Evolutionary conservation across 2,113 vertebrate species (phyloP).

Genomic region (Anhinga anhinga): DNA sequence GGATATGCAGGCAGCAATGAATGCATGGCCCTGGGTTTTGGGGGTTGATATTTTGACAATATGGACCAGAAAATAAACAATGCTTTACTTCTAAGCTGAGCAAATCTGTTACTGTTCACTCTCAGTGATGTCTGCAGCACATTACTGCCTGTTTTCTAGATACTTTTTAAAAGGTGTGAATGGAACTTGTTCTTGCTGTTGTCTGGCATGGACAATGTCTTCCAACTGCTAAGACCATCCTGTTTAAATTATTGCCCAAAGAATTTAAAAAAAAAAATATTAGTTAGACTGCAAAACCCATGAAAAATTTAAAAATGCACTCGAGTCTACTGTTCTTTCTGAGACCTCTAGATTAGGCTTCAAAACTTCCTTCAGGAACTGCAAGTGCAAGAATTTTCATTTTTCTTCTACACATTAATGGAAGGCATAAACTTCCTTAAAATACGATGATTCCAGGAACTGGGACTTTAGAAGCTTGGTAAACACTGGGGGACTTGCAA

Average conservation of each 20-base stretch:
- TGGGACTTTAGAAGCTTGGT: background rate
- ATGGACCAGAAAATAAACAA: background rate
- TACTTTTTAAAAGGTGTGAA: background rate
- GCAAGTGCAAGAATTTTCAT: background rate
- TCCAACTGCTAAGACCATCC: background rate
- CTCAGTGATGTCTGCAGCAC: background rate
- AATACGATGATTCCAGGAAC: background rate
- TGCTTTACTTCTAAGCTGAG: background rate
- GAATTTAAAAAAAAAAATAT: accelerated
- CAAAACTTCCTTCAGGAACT: background rate
- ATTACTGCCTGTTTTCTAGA: background rate
- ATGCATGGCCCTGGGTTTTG: background rate
- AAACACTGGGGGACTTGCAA: background rate
- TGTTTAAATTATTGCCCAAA: background rate
- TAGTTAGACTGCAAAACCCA: background rate
- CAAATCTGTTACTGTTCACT: background rate
- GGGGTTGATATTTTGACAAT: accelerated
- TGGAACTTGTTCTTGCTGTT: background rate
- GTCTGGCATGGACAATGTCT: background rate
- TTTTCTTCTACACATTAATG: background rate
- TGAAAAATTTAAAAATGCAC: background rate
- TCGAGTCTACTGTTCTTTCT: background rate
- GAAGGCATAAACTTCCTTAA: background rate
- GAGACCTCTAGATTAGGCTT: background rate
- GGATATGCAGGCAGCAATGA: background rate